Evolutionary conservation across 2,888 invertebrate species (phyloP).

Genomic region (Microctonus aethiopoides): DNA sequence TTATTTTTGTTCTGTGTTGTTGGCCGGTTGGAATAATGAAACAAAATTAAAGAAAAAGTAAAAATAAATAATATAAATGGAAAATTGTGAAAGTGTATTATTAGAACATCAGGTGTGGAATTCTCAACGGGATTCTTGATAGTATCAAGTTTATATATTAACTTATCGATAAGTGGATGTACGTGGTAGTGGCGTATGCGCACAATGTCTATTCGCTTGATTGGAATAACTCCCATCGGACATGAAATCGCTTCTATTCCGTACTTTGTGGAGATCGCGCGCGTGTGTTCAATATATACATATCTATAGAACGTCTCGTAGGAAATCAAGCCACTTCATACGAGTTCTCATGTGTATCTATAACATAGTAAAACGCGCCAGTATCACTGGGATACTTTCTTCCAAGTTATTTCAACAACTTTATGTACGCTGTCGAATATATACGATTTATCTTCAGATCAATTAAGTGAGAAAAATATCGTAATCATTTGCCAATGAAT

Average conservation of each 20-base stretch:
- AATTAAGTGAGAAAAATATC: neutral
- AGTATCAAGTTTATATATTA: conserved; percentile 19
- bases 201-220: conserved; percentile 62
- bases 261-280: conserved; percentile 10
- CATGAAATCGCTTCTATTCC: conserved; percentile 31
- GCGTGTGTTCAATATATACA: conserved; percentile 25
- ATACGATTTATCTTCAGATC: neutral
- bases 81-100: neutral
- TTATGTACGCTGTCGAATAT: neutral
- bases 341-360: conserved; percentile 34
- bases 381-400: conserved; percentile 16
- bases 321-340: conserved; percentile 45
- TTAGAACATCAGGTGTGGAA: conserved; percentile 9
- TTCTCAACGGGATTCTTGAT: conserved; percentile 6
- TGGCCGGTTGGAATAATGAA: too few species aligned
- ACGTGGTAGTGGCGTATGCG: conserved; percentile 43
- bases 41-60: neutral
- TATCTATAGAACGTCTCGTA: conserved; percentile 38
- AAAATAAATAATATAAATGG: neutral
- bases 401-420: conserved; percentile 13
- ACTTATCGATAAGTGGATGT: conserved; percentile 30
- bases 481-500: neutral
- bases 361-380: neutral
- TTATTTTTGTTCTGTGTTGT: too few species aligned
- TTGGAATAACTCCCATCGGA: conserved; percentile 47